phyloP scores from a whole-genome alignment of 2,797 vertebrate species.

The Sebastes minor region DNA sequence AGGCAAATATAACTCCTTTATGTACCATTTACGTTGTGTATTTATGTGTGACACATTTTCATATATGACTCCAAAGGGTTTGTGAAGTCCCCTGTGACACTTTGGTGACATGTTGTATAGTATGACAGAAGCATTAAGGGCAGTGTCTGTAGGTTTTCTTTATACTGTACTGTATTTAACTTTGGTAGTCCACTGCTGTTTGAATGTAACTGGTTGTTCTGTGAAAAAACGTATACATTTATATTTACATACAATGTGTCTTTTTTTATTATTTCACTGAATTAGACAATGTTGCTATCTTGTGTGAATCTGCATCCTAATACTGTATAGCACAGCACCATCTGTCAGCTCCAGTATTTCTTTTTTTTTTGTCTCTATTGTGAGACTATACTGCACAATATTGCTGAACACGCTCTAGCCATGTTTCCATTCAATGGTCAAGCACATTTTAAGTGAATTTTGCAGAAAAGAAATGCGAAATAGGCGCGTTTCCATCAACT shows the following conservation, averaged over 20 bases:
- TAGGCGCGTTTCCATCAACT: no score
- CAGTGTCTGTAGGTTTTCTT: constrained; percentile 60
- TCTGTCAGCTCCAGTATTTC: not conserved
- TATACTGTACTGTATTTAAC: constrained; percentile 60
- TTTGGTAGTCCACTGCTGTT: constrained; percentile 71
- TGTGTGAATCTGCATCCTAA: constrained; percentile 65
- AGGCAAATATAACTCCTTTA: constrained; percentile 25
- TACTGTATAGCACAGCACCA: constrained; percentile 61
- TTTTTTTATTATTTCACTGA: constrained; percentile 59
- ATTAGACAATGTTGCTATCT: constrained; percentile 63
- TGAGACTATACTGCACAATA: not conserved
- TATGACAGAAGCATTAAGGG: constrained; percentile 48
- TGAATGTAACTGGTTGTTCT: constrained; percentile 72
- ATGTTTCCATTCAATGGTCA: not conserved
- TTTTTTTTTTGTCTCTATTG: not conserved
- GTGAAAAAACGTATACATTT: constrained; percentile 35
- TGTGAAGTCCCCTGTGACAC: constrained; percentile 36
- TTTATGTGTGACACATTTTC: constrained; percentile 53
- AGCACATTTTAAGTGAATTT: not conserved
- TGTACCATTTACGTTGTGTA: constrained; percentile 45
- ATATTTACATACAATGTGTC: constrained; percentile 39
- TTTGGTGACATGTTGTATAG: constrained; percentile 40
- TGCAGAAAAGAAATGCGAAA: not conserved
- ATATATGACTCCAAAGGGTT: constrained; percentile 33
- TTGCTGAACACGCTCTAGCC: not conserved